phyloP scores from a whole-genome alignment of 1,140 invertebrate genomes.

The Mesaphorura yosii region DNA sequence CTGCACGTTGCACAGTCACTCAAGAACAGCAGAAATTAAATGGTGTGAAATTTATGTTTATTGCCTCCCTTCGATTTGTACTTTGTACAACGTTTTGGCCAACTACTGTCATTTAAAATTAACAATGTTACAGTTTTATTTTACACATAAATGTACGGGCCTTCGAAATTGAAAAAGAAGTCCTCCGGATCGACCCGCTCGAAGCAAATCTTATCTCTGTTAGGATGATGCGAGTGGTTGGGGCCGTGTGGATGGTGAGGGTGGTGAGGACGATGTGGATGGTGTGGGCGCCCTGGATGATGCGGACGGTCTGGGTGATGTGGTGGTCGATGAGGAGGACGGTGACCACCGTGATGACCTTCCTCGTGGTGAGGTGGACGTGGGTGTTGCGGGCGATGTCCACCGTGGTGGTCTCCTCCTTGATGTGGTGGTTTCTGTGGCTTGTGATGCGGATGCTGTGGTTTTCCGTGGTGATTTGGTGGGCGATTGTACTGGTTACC shows the following conservation, averaged over 20 bases:
- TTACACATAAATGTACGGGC: too few species aligned
- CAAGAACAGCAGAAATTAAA: too few species aligned
- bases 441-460: background rate
- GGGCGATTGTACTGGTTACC: background rate
- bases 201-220: background rate
- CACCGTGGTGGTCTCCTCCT: too few species aligned
- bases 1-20: too few species aligned
- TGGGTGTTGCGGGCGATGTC: background rate
- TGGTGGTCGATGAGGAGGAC: background rate
- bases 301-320: background rate
- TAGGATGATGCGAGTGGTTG: background rate
- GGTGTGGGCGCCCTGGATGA: background rate
- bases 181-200: background rate
- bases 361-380: background rate
- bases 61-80: too few species aligned
- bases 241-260: background rate
- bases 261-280: background rate
- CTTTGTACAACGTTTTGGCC: too few species aligned
- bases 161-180: too few species aligned
- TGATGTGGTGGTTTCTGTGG: too few species aligned
- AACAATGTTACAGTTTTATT: too few species aligned
- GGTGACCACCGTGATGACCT: background rate
- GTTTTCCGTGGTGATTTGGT: background rate
- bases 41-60: too few species aligned
- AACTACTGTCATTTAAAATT: too few species aligned